These are phyloP conservation scores for Clarias batrachus DNA, from an alignment of 2,113 vertebrate species.

Conservation along the genomic window DNA sequence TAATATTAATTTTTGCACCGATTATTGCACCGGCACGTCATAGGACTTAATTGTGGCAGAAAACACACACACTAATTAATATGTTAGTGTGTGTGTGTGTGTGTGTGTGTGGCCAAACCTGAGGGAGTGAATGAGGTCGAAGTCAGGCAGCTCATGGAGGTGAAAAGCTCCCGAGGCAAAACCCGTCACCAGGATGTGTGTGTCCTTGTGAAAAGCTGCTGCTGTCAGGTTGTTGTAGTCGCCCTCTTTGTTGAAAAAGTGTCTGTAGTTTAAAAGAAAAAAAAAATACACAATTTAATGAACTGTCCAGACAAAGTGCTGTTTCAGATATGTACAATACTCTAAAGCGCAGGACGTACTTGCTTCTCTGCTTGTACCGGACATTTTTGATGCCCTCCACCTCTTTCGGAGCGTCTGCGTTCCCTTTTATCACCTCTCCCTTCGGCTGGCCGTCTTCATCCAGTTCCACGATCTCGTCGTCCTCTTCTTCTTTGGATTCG, in stretches of 20 bases:
- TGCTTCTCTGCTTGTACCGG: constrained; percentile 78
- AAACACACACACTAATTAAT: neutral
- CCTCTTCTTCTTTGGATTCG: constrained; percentile 44
- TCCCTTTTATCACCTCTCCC: constrained; percentile 79
- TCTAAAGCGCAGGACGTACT: constrained; percentile 73
- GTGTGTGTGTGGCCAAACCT: constrained; percentile 71
- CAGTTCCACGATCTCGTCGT: constrained; percentile 59
- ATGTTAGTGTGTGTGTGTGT: neutral
- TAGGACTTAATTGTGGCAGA: neutral
- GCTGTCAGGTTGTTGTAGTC: constrained; percentile 89
- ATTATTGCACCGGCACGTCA: neutral
- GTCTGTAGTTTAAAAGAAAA: constrained; percentile 63
- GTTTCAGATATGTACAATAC: neutral
- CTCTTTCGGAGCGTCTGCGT: constrained; percentile 61
- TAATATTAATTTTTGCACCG: neutral
- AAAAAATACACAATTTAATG: neutral
- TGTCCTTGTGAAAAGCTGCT: constrained; percentile 84
- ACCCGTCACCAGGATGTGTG: constrained; percentile 86
- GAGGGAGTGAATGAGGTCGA: constrained; percentile 92
- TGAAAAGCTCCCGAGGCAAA: constrained; percentile 93
- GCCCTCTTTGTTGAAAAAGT: constrained; percentile 93
- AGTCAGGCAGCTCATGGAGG: constrained; percentile 92
- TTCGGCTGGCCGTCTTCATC: constrained; percentile 59
- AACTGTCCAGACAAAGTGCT: neutral
- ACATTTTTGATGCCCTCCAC: constrained; percentile 75